A percentile compares a stretch with the other conserved stretches of the same genome.
Conservation (phyloP, 1,140 invertebrate species). For the Drosophila albomicans region DNA sequence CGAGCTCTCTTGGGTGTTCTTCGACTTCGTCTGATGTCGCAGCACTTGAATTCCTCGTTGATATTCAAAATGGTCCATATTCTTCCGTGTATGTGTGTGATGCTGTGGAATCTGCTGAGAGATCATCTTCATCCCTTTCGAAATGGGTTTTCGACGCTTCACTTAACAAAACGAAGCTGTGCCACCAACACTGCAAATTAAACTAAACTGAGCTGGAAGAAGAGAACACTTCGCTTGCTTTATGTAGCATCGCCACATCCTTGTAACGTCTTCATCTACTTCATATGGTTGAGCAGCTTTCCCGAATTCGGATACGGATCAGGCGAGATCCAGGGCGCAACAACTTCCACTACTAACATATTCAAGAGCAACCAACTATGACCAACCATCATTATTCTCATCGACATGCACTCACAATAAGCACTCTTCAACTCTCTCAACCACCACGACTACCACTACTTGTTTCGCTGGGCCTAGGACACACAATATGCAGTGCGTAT, state of each 20-base stretch:
- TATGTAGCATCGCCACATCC: slow-evolving; percentile 23
- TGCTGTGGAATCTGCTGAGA: slow-evolving; percentile 33
- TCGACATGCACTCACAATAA: slow-evolving; percentile 40
- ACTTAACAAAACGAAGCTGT: slow-evolving; percentile 3
- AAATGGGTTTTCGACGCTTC: slow-evolving; percentile 25
- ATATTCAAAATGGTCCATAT: slow-evolving; percentile 18
- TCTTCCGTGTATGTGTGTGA: neutral
- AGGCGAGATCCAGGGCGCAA: slow-evolving; percentile 24
- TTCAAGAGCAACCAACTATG: slow-evolving; percentile 24
- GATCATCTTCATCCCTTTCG: slow-evolving; percentile 13
- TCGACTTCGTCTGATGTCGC: slow-evolving; percentile 35
- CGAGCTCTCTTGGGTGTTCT: slow-evolving; percentile 17
- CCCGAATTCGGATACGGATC: slow-evolving; percentile 15
- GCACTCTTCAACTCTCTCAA: slow-evolving; percentile 15
- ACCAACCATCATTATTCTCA: slow-evolving; percentile 41
- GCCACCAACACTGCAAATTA: slow-evolving; percentile 1
- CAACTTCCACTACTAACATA: slow-evolving; percentile 43
- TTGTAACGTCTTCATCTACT: slow-evolving; percentile 13
- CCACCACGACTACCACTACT: slow-evolving; percentile 23
- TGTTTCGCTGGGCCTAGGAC: slow-evolving; percentile 28
- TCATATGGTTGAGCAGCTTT: slow-evolving; percentile 5
- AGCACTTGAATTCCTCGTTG: slow-evolving; percentile 25
- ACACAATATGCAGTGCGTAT: slow-evolving; percentile 6
- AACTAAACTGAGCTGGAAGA: slow-evolving; percentile 26
- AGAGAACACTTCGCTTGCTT: slow-evolving; percentile 28